Conservation (phyloP, 2,797 vertebrate species). For the Micrastur ruficollis region DNA sequence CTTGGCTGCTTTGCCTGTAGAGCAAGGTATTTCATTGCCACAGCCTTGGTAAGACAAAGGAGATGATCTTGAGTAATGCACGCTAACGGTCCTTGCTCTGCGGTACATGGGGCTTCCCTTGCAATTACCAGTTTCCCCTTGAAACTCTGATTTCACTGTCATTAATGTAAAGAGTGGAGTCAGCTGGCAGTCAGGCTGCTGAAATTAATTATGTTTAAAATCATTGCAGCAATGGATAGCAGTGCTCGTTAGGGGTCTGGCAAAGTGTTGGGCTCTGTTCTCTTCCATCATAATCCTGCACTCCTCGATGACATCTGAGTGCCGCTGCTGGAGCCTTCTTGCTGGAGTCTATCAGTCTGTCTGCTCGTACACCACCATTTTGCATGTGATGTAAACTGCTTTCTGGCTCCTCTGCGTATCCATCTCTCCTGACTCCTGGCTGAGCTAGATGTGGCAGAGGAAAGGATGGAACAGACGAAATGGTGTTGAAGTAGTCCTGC, state of each 20-base stretch:
- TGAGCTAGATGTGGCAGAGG: neutral
- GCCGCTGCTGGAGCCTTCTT: neutral
- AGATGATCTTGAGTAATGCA: neutral
- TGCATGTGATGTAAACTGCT: neutral
- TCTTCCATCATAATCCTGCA: neutral
- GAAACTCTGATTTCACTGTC: neutral
- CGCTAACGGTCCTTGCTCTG: rapidly evolving
- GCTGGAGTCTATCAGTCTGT: neutral
- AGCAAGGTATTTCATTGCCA: neutral
- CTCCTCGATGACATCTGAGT: neutral
- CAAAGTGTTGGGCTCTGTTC: neutral
- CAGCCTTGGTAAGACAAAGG: neutral
- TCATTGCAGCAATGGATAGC: neutral
- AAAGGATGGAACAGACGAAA: neutral
- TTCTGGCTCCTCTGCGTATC: neutral
- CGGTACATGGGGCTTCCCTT: neutral
- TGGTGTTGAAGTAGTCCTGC: neutral
- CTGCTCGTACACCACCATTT: neutral
- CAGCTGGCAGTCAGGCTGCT: neutral
- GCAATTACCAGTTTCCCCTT: neutral
- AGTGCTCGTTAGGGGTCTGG: neutral
- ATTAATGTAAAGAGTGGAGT: neutral
- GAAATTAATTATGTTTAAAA: neutral
- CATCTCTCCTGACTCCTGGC: neutral
- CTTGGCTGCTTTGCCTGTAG: neutral